Conservation (phyloP, 1,140 invertebrate species). For the Sipha flava region DNA sequence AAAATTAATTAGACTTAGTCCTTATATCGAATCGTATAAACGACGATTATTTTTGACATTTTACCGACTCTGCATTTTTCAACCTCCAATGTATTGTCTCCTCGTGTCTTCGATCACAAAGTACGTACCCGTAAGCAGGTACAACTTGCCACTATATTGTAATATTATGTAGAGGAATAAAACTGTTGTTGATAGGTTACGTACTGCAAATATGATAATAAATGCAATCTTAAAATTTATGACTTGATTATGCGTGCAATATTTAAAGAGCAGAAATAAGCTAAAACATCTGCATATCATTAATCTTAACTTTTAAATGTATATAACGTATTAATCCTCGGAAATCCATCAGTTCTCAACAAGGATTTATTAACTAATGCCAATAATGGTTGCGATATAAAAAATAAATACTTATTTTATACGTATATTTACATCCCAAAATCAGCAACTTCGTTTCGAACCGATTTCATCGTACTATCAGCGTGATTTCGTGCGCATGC, state of each 20-base stretch:
- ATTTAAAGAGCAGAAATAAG: background rate
- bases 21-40: background rate
- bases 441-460: too few species aligned
- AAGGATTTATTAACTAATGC: too few species aligned
- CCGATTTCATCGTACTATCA: too few species aligned
- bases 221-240: background rate
- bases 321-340: too few species aligned
- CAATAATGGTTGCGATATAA: too few species aligned
- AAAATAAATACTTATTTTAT: too few species aligned
- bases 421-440: too few species aligned
- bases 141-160: background rate
- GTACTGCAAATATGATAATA: background rate
- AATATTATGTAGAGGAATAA: too few species aligned
- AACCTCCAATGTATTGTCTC: background rate
- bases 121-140: too few species aligned
- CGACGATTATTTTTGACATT: background rate
- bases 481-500: too few species aligned
- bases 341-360: background rate
- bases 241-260: background rate
- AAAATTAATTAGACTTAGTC: background rate
- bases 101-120: background rate
- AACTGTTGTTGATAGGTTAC: background rate
- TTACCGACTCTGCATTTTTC: constrained; percentile 13
- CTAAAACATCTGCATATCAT: background rate
- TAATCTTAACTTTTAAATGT: background rate